phyloP scores from a whole-genome alignment of 2,113 vertebrate species.

The Clupea harengus region DNA sequence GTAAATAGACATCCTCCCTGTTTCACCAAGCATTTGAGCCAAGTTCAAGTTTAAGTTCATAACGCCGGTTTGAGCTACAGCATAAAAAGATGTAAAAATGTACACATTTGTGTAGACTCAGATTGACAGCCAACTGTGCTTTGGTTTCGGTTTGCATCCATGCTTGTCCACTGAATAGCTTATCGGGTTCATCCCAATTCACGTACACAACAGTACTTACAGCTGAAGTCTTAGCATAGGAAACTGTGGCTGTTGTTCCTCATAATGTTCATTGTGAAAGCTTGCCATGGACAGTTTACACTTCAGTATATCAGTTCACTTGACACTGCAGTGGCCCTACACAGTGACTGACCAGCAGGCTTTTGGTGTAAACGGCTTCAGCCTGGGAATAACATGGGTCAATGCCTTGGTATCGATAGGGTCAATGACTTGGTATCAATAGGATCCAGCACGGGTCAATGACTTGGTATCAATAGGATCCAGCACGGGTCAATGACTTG shows the following conservation, averaged over 20 bases:
- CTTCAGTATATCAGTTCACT: not conserved
- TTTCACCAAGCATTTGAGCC: too few relatives aligned
- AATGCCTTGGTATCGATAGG: not conserved
- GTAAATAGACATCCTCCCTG: too few relatives aligned
- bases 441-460: not conserved
- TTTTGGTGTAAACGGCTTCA: not conserved
- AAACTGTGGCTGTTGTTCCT: not conserved
- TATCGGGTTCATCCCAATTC: too few relatives aligned
- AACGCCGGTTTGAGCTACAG: too few relatives aligned
- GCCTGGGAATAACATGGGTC: not conserved
- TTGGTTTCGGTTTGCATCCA: too few relatives aligned
- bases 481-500: not conserved
- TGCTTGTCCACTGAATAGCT: not conserved
- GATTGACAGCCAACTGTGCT: too few relatives aligned
- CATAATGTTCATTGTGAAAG: not conserved
- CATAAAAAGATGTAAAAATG: too few relatives aligned
- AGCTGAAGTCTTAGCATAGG: not conserved
- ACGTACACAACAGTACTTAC: not conserved
- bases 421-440: not conserved
- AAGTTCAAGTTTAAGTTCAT: too few relatives aligned
- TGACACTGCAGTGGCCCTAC: not conserved
- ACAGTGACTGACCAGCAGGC: not conserved
- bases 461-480: not conserved
- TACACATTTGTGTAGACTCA: too few relatives aligned
- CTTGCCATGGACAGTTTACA: not conserved